A percentile compares a stretch with the other conserved stretches of the same genome.
Evolutionary conservation across 2,797 vertebrate genomes (phyloP).

Genomic region (Numenius phaeopus): DNA sequence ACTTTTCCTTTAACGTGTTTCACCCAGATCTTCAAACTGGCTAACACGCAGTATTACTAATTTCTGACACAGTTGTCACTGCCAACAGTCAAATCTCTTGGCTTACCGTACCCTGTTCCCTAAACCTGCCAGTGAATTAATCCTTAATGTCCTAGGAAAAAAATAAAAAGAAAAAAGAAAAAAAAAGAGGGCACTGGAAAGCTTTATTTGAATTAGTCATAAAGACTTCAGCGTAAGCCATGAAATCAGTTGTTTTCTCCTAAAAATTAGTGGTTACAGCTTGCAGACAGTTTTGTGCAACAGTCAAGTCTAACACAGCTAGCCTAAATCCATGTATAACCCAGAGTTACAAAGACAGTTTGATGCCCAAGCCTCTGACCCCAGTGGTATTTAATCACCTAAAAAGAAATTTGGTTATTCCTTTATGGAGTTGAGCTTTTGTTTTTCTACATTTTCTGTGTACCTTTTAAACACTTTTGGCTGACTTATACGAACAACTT

Average conservation of each 20-base stretch:
- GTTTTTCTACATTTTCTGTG: neutral
- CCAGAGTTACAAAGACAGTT: neutral
- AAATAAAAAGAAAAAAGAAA: neutral
- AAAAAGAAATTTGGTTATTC: neutral
- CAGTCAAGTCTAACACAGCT: neutral
- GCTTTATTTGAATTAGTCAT: conserved; percentile 16
- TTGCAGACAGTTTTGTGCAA: neutral
- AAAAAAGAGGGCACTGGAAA: neutral
- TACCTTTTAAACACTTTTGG: neutral
- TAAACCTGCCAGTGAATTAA: neutral
- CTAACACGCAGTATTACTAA: neutral
- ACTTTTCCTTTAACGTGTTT: neutral
- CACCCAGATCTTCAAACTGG: neutral
- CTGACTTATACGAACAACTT: neutral
- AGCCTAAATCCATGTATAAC: neutral
- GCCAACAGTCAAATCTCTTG: neutral
- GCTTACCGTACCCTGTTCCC: neutral
- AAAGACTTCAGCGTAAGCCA: neutral
- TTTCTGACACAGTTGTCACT: neutral
- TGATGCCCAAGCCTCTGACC: neutral
- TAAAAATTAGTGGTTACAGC: conserved; percentile 23
- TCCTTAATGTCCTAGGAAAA: neutral
- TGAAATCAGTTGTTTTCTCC: neutral
- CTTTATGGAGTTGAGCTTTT: neutral
- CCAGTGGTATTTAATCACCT: neutral